Percentiles rank a stretch among this genome's conserved stretches.
These are phyloP conservation scores for Semnornis frantzii DNA, from an alignment of 2,113 vertebrate genomes.

Conservation along the genomic window DNA sequence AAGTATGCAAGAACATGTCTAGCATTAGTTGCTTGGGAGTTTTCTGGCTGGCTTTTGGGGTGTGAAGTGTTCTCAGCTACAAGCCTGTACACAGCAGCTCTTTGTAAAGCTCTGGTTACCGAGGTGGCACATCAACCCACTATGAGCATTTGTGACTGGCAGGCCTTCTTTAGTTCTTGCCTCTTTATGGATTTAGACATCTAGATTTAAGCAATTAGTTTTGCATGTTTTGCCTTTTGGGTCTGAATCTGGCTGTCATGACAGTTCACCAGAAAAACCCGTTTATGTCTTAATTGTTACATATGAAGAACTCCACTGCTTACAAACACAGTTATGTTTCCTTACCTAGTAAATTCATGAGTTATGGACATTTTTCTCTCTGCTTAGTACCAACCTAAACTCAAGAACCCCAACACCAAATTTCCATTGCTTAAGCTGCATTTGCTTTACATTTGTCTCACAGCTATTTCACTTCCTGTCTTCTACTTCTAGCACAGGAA, in stretches of 20 bases:
- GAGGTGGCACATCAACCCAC: background rate
- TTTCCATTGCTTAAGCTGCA: background rate
- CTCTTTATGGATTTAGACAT: background rate
- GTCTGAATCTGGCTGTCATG: background rate
- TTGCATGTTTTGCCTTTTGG: background rate
- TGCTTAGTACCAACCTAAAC: background rate
- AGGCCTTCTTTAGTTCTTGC: background rate
- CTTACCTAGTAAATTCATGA: background rate
- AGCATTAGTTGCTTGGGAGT: background rate
- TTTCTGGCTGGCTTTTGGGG: background rate
- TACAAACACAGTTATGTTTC: background rate
- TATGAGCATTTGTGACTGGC: background rate
- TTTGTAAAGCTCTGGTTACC: background rate
- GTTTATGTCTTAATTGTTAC: background rate
- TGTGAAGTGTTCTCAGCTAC: background rate
- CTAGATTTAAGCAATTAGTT: background rate
- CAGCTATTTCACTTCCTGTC: background rate
- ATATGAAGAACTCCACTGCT: background rate
- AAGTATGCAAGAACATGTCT: background rate
- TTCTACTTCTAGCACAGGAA: background rate
- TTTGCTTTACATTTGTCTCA: background rate
- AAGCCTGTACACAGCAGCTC: background rate
- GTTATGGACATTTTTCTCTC: background rate
- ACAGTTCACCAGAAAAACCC: background rate
- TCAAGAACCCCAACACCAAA: background rate